Evolutionary conservation across 1,140 invertebrate species (phyloP).

Genomic region (Ostrea denselamellosa): DNA sequence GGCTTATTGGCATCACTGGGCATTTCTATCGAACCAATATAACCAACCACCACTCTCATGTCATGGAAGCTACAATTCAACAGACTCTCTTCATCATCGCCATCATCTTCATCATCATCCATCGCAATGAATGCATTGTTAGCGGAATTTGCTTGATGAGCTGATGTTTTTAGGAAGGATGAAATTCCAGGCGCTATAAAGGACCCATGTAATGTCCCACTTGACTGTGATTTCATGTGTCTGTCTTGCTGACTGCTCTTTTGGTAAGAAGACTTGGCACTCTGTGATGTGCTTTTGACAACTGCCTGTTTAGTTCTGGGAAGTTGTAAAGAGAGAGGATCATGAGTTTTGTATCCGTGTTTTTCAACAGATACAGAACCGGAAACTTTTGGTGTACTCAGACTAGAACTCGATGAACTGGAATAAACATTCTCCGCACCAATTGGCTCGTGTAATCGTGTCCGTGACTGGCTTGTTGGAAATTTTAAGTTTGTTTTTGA

Average conservation of each 20-base stretch:
- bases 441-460: constrained; percentile 60
- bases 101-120: constrained; percentile 62
- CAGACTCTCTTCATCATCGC: constrained; percentile 63
- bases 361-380: constrained; percentile 49
- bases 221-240: constrained; percentile 41
- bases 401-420: constrained; percentile 30
- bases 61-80: constrained; percentile 73
- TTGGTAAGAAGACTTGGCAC: constrained; percentile 26
- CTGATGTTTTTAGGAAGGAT: constrained; percentile 55
- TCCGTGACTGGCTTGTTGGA: constrained; percentile 49
- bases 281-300: constrained; percentile 61
- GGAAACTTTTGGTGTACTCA: constrained; percentile 47
- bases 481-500: constrained; percentile 43
- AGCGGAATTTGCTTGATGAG: constrained; percentile 56
- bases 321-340: constrained; percentile 50
- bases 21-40: constrained; percentile 96
- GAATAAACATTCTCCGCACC: constrained; percentile 64
- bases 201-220: constrained; percentile 48
- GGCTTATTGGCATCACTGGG: constrained; percentile 88
- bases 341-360: constrained; percentile 46
- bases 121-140: constrained; percentile 65
- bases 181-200: constrained; percentile 45
- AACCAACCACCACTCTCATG: constrained; percentile 92
- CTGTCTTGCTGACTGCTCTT: not conserved
- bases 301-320: constrained; percentile 62